Evolutionary conservation across 2,888 invertebrate species (phyloP).

Genomic region (Catocala nupta): DNA sequence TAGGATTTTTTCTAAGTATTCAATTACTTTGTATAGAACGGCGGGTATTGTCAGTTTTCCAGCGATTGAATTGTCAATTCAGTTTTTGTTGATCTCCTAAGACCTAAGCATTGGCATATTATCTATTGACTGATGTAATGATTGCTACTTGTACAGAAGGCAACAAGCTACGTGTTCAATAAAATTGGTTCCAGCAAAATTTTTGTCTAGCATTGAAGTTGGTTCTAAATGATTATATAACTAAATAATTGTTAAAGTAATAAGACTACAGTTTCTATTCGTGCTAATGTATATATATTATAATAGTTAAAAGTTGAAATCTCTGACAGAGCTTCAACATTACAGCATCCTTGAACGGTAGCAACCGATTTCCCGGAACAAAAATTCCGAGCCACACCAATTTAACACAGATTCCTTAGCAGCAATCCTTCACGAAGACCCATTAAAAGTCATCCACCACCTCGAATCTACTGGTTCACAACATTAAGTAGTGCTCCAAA

Average conservation of each 20-base stretch:
- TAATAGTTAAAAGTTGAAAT: background rate
- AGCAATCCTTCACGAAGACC: slow-evolving; percentile 81
- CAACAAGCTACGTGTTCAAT: background rate
- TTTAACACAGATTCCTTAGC: slow-evolving; percentile 79
- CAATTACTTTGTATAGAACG: slow-evolving; percentile 28
- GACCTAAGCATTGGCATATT: slow-evolving; percentile 30
- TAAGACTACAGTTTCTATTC: no score
- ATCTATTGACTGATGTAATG: slow-evolving; percentile 18
- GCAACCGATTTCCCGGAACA: slow-evolving; percentile 45
- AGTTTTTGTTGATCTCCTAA: slow-evolving; percentile 41
- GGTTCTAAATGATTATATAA: no score
- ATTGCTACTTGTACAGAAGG: background rate
- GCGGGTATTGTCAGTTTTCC: slow-evolving; percentile 31
- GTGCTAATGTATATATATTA: no score
- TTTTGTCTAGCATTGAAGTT: no score
- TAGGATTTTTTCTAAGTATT: slow-evolving; percentile 37
- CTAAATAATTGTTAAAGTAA: no score
- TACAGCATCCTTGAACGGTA: slow-evolving; percentile 46
- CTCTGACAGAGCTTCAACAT: background rate
- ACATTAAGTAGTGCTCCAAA: slow-evolving; percentile 86
- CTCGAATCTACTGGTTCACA: slow-evolving; percentile 83
- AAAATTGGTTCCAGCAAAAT: no score
- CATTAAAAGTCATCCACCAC: slow-evolving; percentile 85
- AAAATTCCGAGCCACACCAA: slow-evolving; percentile 61
- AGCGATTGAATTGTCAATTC: slow-evolving; percentile 45